Conservation (phyloP, 2,888 invertebrate species). For the Torymus texanus region DNA sequence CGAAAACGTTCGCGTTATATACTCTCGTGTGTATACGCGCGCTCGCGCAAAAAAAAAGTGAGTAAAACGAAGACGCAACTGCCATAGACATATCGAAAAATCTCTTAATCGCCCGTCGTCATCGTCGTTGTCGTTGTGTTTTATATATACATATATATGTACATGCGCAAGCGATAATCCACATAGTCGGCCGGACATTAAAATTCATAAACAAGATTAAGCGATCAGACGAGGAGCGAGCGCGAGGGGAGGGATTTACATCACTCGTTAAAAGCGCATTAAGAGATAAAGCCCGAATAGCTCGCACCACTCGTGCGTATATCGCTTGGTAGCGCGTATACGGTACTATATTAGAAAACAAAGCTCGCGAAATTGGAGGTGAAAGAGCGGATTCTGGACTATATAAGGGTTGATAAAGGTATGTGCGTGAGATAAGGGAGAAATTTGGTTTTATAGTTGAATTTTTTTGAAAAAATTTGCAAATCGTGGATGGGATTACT, state of each 20-base stretch:
- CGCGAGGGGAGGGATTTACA: slow-evolving; percentile 3
- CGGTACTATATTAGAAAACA: slow-evolving; percentile 3
- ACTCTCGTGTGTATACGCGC: too few relatives aligned
- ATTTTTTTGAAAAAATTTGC: too few relatives aligned
- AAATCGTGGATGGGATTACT: too few relatives aligned
- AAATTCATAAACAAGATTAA: slow-evolving; percentile 49
- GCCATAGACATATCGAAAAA: background rate
- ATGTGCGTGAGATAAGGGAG: background rate
- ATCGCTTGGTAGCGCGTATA: background rate
- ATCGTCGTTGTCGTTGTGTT: too few relatives aligned
- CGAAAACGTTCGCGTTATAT: background rate
- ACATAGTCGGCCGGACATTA: background rate
- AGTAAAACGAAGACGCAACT: too few relatives aligned
- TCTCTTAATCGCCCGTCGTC: slow-evolving; percentile 28
- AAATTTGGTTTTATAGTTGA: too few relatives aligned
- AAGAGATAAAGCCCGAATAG: slow-evolving; percentile 21
- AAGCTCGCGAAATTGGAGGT: slow-evolving; percentile 2
- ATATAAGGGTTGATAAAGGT: background rate
- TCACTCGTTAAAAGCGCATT: slow-evolving; percentile 28
- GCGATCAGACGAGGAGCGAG: slow-evolving; percentile 20
- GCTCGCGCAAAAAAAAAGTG: too few relatives aligned
- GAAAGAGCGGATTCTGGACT: background rate
- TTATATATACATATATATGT: background rate
- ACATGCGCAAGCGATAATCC: background rate
- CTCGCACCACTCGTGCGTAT: background rate